These are phyloP conservation scores for Aphelenchoides avenae DNA, from an alignment of 1,140 invertebrate genomes.

Conservation along the genomic window DNA sequence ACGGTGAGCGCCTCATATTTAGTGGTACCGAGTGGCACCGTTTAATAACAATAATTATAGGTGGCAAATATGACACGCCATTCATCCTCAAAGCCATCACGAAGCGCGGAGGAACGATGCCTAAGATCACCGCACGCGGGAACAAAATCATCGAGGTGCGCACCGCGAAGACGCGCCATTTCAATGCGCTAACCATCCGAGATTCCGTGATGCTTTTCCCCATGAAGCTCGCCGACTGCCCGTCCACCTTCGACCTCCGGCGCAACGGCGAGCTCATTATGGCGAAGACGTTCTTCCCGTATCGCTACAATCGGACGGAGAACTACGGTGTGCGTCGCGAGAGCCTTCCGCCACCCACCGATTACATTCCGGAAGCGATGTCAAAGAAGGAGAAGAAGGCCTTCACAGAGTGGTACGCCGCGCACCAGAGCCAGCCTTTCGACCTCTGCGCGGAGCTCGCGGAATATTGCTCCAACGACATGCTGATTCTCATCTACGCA, in stretches of 20 bases:
- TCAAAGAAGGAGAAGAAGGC: neutral
- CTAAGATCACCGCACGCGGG: too few relatives aligned
- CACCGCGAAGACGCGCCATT: too few relatives aligned
- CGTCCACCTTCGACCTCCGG: conserved; percentile 4
- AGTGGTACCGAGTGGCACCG: too few relatives aligned
- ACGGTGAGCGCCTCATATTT: too few relatives aligned
- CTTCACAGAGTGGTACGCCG: neutral
- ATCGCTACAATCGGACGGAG: neutral
- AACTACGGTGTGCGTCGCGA: neutral
- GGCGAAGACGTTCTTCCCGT: conserved; percentile 1
- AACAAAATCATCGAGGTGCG: too few relatives aligned
- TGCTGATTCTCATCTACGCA: neutral
- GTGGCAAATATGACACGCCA: too few relatives aligned
- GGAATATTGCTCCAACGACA: conserved; percentile 5
- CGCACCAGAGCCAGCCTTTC: neutral
- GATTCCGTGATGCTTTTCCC: too few relatives aligned
- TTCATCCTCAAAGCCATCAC: too few relatives aligned
- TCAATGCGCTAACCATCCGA: too few relatives aligned
- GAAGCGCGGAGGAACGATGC: too few relatives aligned
- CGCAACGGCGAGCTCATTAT: too few relatives aligned
- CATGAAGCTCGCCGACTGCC: neutral
- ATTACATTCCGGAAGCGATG: conserved; percentile 10
- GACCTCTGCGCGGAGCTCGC: conserved; percentile 1
- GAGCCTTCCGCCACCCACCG: neutral
- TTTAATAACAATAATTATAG: too few relatives aligned